phyloP scores from a whole-genome alignment of 2,888 invertebrate species.

The Dicranocentrus wangi region DNA sequence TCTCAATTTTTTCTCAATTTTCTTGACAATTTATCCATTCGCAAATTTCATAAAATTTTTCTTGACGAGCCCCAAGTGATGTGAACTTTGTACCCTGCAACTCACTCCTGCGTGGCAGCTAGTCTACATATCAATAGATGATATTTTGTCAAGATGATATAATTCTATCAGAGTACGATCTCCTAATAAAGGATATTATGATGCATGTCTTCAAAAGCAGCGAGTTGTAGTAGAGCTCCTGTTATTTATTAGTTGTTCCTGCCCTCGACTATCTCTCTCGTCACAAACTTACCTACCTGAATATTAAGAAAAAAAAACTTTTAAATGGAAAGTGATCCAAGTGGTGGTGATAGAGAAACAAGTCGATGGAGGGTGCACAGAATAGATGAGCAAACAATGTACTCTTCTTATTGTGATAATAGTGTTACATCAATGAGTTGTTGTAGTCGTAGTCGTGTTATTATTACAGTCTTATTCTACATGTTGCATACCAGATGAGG shows the following conservation, averaged over 20 bases:
- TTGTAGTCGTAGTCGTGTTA: neutral
- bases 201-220: neutral
- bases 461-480: no score
- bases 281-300: slow-evolving; percentile 20
- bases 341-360: neutral
- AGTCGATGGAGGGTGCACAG: neutral
- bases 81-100: no score
- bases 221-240: neutral
- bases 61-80: no score
- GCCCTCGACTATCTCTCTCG: no score
- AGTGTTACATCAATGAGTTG: neutral
- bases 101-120: neutral
- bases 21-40: no score
- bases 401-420: neutral
- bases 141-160: neutral
- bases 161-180: neutral
- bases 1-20: no score
- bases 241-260: neutral
- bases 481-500: no score
- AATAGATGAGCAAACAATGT: neutral
- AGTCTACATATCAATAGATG: neutral
- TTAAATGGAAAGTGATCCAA: slow-evolving; percentile 26
- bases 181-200: neutral
- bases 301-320: neutral
- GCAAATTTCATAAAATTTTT: no score